Percentiles rank a stretch among this genome's conserved stretches.
phyloP scores from a whole-genome alignment of 1,140 invertebrate species.

The Zaprionus africanus region DNA sequence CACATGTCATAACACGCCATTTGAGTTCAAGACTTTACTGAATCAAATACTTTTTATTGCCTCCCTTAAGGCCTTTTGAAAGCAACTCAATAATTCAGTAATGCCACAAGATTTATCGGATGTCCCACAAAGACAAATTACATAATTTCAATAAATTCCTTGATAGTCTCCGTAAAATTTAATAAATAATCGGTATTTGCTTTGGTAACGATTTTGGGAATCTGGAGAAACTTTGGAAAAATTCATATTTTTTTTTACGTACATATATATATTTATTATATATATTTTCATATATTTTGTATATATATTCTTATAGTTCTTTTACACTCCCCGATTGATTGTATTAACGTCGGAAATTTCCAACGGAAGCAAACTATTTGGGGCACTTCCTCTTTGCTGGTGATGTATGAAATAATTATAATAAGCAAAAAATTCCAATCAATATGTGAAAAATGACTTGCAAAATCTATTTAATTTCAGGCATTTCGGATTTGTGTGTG shows the following conservation, averaged over 20 bases:
- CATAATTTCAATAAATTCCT: background rate
- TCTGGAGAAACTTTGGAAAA: background rate
- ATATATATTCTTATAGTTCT: background rate
- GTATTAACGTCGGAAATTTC: background rate
- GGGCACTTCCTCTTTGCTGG: background rate
- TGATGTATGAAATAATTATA: slow-evolving; percentile 6
- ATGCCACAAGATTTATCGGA: background rate
- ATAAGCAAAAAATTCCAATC: slow-evolving; percentile 1
- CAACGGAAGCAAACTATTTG: slow-evolving; percentile 8
- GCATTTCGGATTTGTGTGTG: background rate
- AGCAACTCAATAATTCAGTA: background rate
- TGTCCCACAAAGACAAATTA: background rate
- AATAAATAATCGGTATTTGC: background rate
- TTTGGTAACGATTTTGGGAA: background rate
- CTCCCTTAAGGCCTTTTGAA: background rate
- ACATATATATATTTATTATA: too few relatives aligned
- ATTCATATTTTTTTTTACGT: too few relatives aligned
- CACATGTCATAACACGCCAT: slow-evolving; percentile 19
- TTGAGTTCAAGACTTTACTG: background rate
- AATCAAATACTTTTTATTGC: slow-evolving; percentile 5
- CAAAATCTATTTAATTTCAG: background rate
- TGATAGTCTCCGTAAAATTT: background rate
- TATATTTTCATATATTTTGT: too few relatives aligned
- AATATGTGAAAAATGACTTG: slow-evolving; percentile 7
- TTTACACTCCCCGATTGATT: background rate